phyloP scores from a whole-genome alignment of 2,888 invertebrate genomes.

The Hyposoter dolosus region DNA sequence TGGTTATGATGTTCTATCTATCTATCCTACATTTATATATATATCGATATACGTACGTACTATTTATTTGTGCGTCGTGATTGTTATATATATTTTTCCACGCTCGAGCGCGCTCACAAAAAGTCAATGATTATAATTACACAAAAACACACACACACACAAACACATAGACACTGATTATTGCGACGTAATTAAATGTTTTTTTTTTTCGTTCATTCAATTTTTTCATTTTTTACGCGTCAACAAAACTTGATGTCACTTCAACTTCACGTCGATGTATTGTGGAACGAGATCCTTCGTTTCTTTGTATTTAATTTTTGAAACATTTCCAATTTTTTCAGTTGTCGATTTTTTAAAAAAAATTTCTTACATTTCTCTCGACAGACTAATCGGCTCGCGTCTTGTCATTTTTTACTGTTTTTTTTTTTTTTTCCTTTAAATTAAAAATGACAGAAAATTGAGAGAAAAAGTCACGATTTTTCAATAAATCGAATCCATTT shows the following conservation, averaged over 20 bases:
- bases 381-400: too few species aligned
- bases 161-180: constrained; percentile 17
- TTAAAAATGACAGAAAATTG: too few species aligned
- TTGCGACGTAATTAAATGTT: constrained; percentile 55
- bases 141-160: constrained; percentile 13
- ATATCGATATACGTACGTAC: constrained; percentile 70
- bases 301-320: not conserved
- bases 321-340: too few species aligned
- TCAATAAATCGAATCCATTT: too few species aligned
- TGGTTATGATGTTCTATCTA: constrained; percentile 82
- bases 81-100: constrained; percentile 48
- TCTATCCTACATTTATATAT: constrained; percentile 75
- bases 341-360: not conserved
- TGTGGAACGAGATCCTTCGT: constrained; percentile 27
- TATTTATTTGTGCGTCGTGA: constrained; percentile 66
- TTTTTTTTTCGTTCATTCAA: constrained; percentile 14
- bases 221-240: constrained; percentile 8
- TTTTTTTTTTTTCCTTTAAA: too few species aligned
- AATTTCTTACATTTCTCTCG: too few species aligned
- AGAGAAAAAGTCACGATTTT: too few species aligned
- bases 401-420: too few species aligned
- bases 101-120: constrained; percentile 45
- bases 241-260: constrained; percentile 51
- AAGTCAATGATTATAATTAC: constrained; percentile 29
- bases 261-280: constrained; percentile 51